These are phyloP conservation scores for Plecotus auritus DNA, from an alignment of 2,113 vertebrate genomes.

Conservation along the genomic window DNA sequence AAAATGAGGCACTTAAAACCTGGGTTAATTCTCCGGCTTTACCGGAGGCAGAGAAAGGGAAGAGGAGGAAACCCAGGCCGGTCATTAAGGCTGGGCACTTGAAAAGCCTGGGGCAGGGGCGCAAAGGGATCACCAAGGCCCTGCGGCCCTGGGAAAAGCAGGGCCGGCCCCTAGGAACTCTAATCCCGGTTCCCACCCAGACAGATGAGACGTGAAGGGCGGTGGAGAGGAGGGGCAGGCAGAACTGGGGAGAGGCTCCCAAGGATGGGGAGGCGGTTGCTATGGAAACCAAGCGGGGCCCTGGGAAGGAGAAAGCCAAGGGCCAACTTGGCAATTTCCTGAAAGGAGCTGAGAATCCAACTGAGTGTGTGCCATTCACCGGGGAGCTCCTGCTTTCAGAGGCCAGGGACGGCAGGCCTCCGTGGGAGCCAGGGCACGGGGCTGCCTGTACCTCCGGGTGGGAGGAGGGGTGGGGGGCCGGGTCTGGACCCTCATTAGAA, in stretches of 20 bases:
- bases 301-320: slow-evolving; percentile 59
- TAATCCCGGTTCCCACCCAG: slow-evolving; percentile 74
- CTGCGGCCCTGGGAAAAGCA: slow-evolving; percentile 64
- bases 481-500: slow-evolving; percentile 29
- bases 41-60: slow-evolving; percentile 69
- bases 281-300: slow-evolving; percentile 39
- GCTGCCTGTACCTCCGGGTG: neutral
- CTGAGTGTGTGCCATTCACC: slow-evolving; percentile 36
- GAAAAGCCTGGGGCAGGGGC: slow-evolving; percentile 66
- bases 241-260: neutral
- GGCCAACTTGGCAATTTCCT: slow-evolving; percentile 72
- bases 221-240: neutral
- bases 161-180: neutral
- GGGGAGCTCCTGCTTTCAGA: slow-evolving; percentile 25
- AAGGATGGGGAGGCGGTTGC: slow-evolving; percentile 61
- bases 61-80: slow-evolving; percentile 65
- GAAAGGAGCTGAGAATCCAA: slow-evolving; percentile 55
- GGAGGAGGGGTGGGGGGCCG: neutral
- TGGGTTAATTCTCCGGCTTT: slow-evolving; percentile 74
- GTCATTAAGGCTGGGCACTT: slow-evolving; percentile 71
- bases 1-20: slow-evolving; percentile 69
- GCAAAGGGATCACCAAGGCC: slow-evolving; percentile 58
- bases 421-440: neutral
- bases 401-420: neutral
- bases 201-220: slow-evolving; percentile 64